Percentiles rank a stretch among this genome's conserved stretches.
Evolutionary conservation across 2,888 invertebrate species (phyloP).

Genomic region (Drosophila infuscata): DNA sequence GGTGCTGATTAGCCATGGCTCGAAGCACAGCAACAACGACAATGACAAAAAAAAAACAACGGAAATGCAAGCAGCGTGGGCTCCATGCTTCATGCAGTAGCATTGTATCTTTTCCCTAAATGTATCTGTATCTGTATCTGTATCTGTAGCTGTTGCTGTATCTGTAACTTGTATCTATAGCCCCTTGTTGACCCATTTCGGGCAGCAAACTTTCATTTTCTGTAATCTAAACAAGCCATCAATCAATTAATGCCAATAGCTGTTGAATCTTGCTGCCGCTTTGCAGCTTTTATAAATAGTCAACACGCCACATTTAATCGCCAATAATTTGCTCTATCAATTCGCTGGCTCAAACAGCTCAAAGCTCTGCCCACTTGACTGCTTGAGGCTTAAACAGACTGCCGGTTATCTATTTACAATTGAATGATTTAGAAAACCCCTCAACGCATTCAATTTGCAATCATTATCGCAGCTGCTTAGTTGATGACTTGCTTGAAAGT

Average conservation of each 20-base stretch:
- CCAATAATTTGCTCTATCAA: slow-evolving; percentile 73
- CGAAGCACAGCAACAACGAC: slow-evolving; percentile 23
- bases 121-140: slow-evolving; percentile 14
- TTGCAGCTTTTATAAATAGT: slow-evolving; percentile 48
- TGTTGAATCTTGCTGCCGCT: slow-evolving; percentile 33
- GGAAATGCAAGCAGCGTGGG: slow-evolving; percentile 47
- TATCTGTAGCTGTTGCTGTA: slow-evolving; percentile 13
- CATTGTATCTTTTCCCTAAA: slow-evolving; percentile 32
- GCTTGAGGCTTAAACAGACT: slow-evolving; percentile 19
- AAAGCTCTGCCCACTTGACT: slow-evolving; percentile 38
- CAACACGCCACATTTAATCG: slow-evolving; percentile 56
- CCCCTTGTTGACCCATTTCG: slow-evolving; percentile 68
- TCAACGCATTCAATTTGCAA: slow-evolving; percentile 64
- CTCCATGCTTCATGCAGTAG: slow-evolving; percentile 41
- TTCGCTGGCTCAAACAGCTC: slow-evolving; percentile 46
- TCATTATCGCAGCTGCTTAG: slow-evolving; percentile 49
- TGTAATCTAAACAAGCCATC: slow-evolving; percentile 75
- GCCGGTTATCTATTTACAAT: slow-evolving; percentile 56
- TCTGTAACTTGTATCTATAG: not conserved
- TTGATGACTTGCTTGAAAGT: slow-evolving; percentile 49
- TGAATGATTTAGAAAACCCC: slow-evolving; percentile 62
- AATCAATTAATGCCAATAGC: slow-evolving; percentile 76
- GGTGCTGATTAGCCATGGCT: slow-evolving; percentile 65
- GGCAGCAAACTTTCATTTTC: slow-evolving; percentile 68
- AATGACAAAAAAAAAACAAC: slow-evolving; percentile 20